Evolutionary conservation across 1,140 invertebrate species (phyloP), one percentile per base, ranked within the genome.

Genomic region (Lordiphosa mommai): DNA sequence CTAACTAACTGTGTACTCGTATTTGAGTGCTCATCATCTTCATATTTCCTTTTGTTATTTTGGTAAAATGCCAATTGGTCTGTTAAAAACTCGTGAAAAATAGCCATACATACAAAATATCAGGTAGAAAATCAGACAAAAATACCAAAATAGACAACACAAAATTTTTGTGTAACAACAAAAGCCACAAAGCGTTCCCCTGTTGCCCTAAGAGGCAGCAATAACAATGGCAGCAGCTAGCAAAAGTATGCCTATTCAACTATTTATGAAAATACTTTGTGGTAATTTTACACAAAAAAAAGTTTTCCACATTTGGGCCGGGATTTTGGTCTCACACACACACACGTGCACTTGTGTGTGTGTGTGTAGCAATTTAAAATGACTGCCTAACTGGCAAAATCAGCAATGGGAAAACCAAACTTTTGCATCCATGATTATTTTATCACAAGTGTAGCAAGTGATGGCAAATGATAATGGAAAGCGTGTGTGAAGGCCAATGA

Each of bases 221-320:
- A 14, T 27, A 9, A 36, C 40, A 53, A 61, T 58, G 43, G 34
- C 34, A 47, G 49, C 36, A 14, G 10, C 32, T 47, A 13, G 51
- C 34, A 49, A 63, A 68, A 59, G 64, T 72, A 58, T 66, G 57
- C 65, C 66, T 84, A 82, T 84, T 84, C 68, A 82, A 84, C 59
- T 77, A 84, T 84, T 84, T 77, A 84, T 84, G 68, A 85, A 84
- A 84, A 84, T 84, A 72, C 64, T 77, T 23, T 72, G 77, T 36
- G 72, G 77, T 72, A 66, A 70, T 84, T 84, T 61, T 44, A 33
- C 46, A 12, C 9, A 49, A 10, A n/a, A 33, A 37, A 33, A 33
- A 57, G 34, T 53, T 40, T 67, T 40, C n/a, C 44, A 27, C 27
- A 29, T 34, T 37, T 33, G 32, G 46, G 43, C 14, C 7, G 16